Evolutionary conservation across 2,888 invertebrate species (phyloP), one percentile per base, ranked within the genome.

Genomic region (Cataglyphis albicans): DNA sequence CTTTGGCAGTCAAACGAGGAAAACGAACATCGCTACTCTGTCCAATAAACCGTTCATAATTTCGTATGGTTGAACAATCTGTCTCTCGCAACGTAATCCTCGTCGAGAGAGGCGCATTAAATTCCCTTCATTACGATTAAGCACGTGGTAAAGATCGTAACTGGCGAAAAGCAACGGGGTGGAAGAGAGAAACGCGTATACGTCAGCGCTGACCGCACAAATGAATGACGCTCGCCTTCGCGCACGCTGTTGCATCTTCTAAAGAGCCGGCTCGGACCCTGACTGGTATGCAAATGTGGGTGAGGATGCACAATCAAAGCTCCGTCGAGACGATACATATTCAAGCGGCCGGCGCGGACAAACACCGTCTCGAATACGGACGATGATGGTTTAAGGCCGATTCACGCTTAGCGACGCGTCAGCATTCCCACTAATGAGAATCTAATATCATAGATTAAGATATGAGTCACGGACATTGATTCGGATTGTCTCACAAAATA

Each of bases 281-380:
- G 44, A 18, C 88, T 85, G 86, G 89, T 68, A 92, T 92, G 92
- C 91, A 91, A 92, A 92, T 92, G 89, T 86, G 44, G 1, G 44
- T n/a, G 84, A 84, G 81, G 86, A 80, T 84, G 90, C 90, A 91
- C 91, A 92, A 92, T 92, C 92, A 92, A 92, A 92, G 92, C 91
- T 61, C 84, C 84, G 83, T 48, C 76, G 75, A 78, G 72, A 78
- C 87, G 91, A 92, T 92, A 91, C 91, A 91, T 90, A 92, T 91
- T 92, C 92, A 90, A 89, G 88, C 86, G 92, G 91, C 91, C 90
- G 90, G 89, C 86, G 73, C 82, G 84, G 84, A 84, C 87, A 90
- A 90, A 90, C 90, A 90, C 65, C 84, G 82, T 84, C 64, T 84
- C 82, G 86, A 87, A 88, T 87, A 87, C 84, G 83, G 52, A 63